A percentile compares a stretch with the other conserved stretches of the same genome.
Evolutionary conservation across 2,113 vertebrate genomes (phyloP).

Genomic region (Dunckerocampus dactyliophorus): DNA sequence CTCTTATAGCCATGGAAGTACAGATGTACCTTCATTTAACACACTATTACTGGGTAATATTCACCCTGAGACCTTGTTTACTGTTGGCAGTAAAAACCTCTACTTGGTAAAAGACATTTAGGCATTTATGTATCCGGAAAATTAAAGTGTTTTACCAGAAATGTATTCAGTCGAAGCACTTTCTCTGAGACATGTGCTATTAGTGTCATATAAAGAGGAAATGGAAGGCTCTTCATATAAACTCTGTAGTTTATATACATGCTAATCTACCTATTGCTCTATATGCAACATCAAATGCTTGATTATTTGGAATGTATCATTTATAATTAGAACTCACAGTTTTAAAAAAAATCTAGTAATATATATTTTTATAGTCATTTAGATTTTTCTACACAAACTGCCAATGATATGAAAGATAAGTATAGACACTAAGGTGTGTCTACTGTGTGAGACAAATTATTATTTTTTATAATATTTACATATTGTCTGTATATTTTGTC

Average conservation of each 20-base stretch:
- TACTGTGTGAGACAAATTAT: too few species aligned
- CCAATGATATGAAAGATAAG: conserved; percentile 6
- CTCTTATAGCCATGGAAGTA: background rate
- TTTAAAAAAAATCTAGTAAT: too few species aligned
- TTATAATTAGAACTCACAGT: too few species aligned
- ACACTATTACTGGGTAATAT: conserved; percentile 6
- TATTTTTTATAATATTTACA: too few species aligned
- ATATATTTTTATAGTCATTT: too few species aligned
- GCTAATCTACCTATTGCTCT: too few species aligned
- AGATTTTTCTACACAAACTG: too few species aligned
- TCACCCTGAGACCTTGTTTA: conserved; percentile 1
- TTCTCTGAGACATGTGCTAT: conserved; percentile 7
- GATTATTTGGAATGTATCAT: too few species aligned
- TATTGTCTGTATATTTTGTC: too few species aligned
- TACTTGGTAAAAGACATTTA: conserved; percentile 16
- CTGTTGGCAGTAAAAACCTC: conserved; percentile 1
- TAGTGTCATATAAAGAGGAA: conserved; percentile 3
- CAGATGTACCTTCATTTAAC: conserved; percentile 5
- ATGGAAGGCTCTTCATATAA: conserved; percentile 9
- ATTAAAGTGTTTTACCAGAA: background rate
- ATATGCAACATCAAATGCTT: too few species aligned
- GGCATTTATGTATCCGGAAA: background rate
- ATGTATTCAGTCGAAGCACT: too few species aligned
- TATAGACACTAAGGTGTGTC: too few species aligned
- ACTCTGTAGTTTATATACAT: conserved; percentile 1